Conservation (phyloP, 2,888 invertebrate genomes). For the Euclidia mi region DNA sequence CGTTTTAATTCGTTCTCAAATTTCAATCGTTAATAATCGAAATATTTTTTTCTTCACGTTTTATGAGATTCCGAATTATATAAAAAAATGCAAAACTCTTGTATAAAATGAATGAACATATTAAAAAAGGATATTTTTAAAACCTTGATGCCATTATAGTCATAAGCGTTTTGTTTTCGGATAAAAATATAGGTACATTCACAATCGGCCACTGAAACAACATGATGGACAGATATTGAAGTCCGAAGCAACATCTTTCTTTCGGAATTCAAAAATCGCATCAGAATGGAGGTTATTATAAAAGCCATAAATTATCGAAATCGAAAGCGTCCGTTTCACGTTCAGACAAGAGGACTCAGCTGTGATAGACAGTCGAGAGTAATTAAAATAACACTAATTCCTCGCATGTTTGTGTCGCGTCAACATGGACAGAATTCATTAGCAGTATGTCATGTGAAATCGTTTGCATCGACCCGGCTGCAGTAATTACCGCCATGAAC, state of each 20-base stretch:
- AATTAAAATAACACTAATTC: slow-evolving; percentile 78
- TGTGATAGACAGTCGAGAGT: slow-evolving; percentile 57
- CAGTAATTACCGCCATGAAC: slow-evolving; percentile 77
- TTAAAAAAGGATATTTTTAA: slow-evolving; percentile 10
- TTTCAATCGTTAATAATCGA: slow-evolving; percentile 54
- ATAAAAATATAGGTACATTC: slow-evolving; percentile 19
- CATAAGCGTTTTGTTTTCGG: slow-evolving; percentile 7
- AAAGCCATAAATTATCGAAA: slow-evolving; percentile 68
- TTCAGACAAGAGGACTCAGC: slow-evolving; percentile 58
- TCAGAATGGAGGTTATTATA: slow-evolving; percentile 49
- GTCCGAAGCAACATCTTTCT: slow-evolving; percentile 25
- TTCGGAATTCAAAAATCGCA: slow-evolving; percentile 26
- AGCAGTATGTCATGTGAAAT: slow-evolving; percentile 76
- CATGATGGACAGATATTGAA: slow-evolving; percentile 35
- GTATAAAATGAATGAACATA: slow-evolving; percentile 30
- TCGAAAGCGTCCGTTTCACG: slow-evolving; percentile 60
- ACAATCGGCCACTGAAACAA: slow-evolving; percentile 15
- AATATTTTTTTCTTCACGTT: slow-evolving; percentile 21
- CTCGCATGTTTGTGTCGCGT: slow-evolving; percentile 71
- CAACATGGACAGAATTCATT: slow-evolving; percentile 85
- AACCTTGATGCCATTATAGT: slow-evolving; percentile 6
- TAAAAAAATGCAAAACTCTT: slow-evolving; percentile 41
- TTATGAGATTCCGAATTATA: slow-evolving; percentile 42
- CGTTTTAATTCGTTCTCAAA: slow-evolving; percentile 66
- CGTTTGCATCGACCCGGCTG: slow-evolving; percentile 56